Evolutionary conservation across 2,113 vertebrate genomes (phyloP).

Genomic region (Recurvirostra avosetta): DNA sequence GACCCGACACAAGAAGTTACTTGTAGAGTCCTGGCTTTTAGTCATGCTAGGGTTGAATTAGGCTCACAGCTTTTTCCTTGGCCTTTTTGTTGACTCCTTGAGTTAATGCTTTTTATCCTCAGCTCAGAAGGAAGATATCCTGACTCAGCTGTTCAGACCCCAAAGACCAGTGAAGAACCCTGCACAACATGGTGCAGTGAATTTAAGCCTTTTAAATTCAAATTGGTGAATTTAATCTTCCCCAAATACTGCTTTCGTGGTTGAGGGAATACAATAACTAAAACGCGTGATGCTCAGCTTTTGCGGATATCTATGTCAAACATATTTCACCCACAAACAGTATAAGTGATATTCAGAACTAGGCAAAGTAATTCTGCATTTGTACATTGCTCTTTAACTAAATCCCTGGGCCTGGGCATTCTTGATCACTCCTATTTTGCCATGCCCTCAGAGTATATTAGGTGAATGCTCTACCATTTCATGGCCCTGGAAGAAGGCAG

Average conservation of each 20-base stretch:
- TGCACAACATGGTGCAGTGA: not conserved
- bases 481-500: not conserved
- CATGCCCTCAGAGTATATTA: accelerated
- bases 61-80: not conserved
- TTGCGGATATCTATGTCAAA: not conserved
- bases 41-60: not conserved
- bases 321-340: not conserved
- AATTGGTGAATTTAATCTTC: not conserved
- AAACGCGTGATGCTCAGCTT: accelerated
- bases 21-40: not conserved
- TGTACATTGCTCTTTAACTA: accelerated
- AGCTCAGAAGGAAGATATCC: not conserved
- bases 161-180: not conserved
- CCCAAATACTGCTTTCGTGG: not conserved
- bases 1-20: not conserved
- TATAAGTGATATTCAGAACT: not conserved
- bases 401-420: not conserved
- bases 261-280: not conserved
- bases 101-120: not conserved
- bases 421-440: accelerated
- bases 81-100: not conserved
- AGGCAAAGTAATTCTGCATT: not conserved
- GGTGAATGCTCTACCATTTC: accelerated
- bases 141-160: not conserved
- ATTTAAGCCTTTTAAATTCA: not conserved